These are phyloP conservation scores for Fissipunctia ypsillon DNA, from an alignment of 2,888 invertebrate genomes.

Conservation along the genomic window DNA sequence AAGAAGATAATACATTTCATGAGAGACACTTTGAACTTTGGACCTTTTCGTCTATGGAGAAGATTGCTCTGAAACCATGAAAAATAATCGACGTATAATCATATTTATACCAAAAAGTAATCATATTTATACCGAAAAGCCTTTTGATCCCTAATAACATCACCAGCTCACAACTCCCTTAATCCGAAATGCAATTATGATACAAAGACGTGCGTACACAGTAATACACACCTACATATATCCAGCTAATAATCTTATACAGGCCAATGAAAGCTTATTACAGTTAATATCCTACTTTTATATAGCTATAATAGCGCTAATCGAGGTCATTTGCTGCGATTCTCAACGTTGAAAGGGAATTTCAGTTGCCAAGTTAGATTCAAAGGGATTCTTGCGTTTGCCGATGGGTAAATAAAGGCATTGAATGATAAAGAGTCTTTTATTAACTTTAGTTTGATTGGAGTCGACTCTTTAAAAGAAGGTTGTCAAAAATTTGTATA, in stretches of 20 bases:
- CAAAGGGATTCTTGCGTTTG: conserved; percentile 4
- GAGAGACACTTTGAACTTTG: neutral
- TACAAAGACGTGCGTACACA: conserved; percentile 24
- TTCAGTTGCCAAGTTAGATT: neutral
- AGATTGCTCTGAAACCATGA: neutral
- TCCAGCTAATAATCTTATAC: conserved; percentile 59
- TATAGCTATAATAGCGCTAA: conserved; percentile 67
- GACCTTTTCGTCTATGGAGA: neutral
- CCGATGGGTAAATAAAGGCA: neutral
- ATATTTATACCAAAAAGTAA: neutral
- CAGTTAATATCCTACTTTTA: conserved; percentile 70
- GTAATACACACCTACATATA: conserved; percentile 49
- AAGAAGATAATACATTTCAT: neutral
- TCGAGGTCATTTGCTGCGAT: conserved; percentile 57
- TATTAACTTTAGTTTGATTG: neutral
- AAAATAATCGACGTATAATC: neutral
- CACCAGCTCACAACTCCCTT: conserved; percentile 26
- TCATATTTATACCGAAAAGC: neutral
- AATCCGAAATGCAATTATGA: conserved; percentile 55
- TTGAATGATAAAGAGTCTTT: neutral
- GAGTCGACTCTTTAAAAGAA: neutral
- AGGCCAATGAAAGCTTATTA: conserved; percentile 68
- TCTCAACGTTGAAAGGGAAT: conserved; percentile 53
- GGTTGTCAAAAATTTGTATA: too few relatives aligned
- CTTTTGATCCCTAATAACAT: conserved; percentile 1